Evolutionary conservation across 1,140 invertebrate genomes (phyloP), one percentile per base, ranked within the genome.

Genomic region (Coelopa frigida): DNA sequence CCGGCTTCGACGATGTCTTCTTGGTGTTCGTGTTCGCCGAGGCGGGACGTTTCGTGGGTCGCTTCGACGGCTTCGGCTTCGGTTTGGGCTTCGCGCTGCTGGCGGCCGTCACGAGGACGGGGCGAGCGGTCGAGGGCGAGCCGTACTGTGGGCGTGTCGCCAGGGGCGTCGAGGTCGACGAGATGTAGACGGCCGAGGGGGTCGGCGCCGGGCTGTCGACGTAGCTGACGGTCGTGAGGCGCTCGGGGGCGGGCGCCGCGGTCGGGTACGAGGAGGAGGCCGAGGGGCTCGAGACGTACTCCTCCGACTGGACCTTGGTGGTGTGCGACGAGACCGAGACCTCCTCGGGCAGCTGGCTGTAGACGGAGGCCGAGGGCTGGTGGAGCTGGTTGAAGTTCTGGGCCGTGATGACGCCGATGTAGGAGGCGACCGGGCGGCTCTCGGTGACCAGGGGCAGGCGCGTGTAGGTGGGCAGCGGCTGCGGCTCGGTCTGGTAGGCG

Each of bases 311-410:
- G 3, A 62, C 58, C 32, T 66, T 66, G 35, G 62, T 66, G 23
- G 62, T 62, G 29, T 66, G 58, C 31, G 62, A 66, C 15, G 62
- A 66, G 2, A 66, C 59, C 3, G 63, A 59, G 1, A 66, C 59
- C 36, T 66, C 62, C 6, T 57, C 48, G 3, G 62, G 62, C 31
- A 66, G 20, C 7, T 51, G 49, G 3, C 52, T 49, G 39, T 12
- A 40, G 45, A n/a, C 40, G 23, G 24, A n/a, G 31, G 20, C 12
- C 24, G 21, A 29, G 32, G 32, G 35, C 32, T 39, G 21, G 10
- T 49, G 40, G 7, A 20, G 14, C 15, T 50, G 50, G 0, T 49
- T 60, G 44, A 65, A 66, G 33, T 57, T 54, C 27, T 65, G 59
- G 51, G 59, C 58, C 29, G 62, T 65, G 5, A 66, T 58, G 51